Conservation (phyloP, 2,797 vertebrate genomes). For the Perdix hodgsoniae region DNA sequence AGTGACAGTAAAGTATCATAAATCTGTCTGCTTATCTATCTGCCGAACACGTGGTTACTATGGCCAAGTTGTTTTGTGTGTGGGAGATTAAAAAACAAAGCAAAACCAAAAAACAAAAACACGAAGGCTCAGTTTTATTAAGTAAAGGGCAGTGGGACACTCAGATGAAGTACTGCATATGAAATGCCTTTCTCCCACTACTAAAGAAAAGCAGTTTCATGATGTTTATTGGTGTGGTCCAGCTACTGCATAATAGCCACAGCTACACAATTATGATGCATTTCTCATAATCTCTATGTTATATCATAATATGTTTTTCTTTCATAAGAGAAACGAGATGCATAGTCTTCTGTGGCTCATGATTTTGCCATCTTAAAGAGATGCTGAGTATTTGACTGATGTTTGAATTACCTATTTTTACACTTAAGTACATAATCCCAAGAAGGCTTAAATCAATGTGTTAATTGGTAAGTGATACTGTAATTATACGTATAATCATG, state of each 20-base stretch:
- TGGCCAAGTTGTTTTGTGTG: neutral
- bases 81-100: neutral
- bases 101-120: slow-evolving; percentile 29
- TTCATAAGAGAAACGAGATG: slow-evolving; percentile 51
- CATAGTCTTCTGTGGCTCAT: slow-evolving; percentile 1
- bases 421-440: slow-evolving; percentile 79
- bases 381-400: slow-evolving; percentile 68
- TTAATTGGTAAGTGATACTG: slow-evolving; percentile 84
- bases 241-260: slow-evolving; percentile 2
- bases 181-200: slow-evolving; percentile 14
- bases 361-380: slow-evolving; percentile 54
- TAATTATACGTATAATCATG: slow-evolving; percentile 84
- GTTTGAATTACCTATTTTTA: slow-evolving; percentile 74
- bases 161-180: slow-evolving; percentile 23
- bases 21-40: slow-evolving; percentile 60
- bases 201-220: neutral
- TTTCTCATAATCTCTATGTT: neutral
- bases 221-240: slow-evolving; percentile 18
- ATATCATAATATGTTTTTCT: slow-evolving; percentile 28
- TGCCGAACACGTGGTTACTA: slow-evolving; percentile 47
- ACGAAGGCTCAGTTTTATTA: slow-evolving; percentile 22
- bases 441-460: slow-evolving; percentile 81
- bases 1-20: neutral
- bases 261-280: slow-evolving; percentile 17
- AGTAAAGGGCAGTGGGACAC: slow-evolving; percentile 26